phyloP scores from a whole-genome alignment of 2,113 vertebrate genomes.

The Electrona antarctica region DNA sequence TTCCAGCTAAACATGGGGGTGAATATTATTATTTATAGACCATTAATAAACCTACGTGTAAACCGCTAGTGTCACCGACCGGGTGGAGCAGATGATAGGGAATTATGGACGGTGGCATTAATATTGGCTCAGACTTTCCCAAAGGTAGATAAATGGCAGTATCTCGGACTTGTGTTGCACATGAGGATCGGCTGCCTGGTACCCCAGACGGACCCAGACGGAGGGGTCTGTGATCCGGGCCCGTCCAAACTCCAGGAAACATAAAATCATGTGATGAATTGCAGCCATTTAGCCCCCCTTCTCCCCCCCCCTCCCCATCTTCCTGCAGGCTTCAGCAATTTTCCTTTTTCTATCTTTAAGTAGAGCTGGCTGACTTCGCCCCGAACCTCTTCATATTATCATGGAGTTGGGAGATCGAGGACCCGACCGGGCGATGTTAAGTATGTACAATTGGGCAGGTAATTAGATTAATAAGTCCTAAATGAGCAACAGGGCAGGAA shows the following conservation, averaged over 20 bases:
- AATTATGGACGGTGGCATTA: slow-evolving; percentile 61
- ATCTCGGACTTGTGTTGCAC: slow-evolving; percentile 25
- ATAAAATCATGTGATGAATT: slow-evolving; percentile 79
- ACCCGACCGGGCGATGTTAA: slow-evolving; percentile 65
- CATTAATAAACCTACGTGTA: slow-evolving; percentile 71
- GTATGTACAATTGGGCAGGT: slow-evolving; percentile 79
- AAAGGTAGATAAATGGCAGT: slow-evolving; percentile 58
- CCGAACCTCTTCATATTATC: slow-evolving; percentile 56
- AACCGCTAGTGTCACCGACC: slow-evolving; percentile 66
- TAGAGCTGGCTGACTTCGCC: slow-evolving; percentile 60
- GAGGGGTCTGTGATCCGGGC: slow-evolving; percentile 63
- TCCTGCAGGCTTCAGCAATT: slow-evolving; percentile 76
- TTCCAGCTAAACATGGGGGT: slow-evolving; percentile 60
- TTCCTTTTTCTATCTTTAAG: slow-evolving; percentile 67
- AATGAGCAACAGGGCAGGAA: slow-evolving; percentile 69
- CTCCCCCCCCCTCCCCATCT: slow-evolving; percentile 17
- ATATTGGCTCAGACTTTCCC: slow-evolving; percentile 53
- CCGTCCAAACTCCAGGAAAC: slow-evolving; percentile 65
- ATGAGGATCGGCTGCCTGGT: slow-evolving; percentile 56
- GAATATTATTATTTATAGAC: slow-evolving; percentile 79
- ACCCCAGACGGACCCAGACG: slow-evolving; percentile 61
- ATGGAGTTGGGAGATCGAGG: slow-evolving; percentile 61
- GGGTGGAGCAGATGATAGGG: slow-evolving; percentile 51
- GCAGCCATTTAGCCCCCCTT: slow-evolving; percentile 65
- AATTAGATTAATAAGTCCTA: slow-evolving; percentile 80